Base-by-base conservation (phyloP, 2,113 vertebrate species). In the Ascaphus truei region DNA sequence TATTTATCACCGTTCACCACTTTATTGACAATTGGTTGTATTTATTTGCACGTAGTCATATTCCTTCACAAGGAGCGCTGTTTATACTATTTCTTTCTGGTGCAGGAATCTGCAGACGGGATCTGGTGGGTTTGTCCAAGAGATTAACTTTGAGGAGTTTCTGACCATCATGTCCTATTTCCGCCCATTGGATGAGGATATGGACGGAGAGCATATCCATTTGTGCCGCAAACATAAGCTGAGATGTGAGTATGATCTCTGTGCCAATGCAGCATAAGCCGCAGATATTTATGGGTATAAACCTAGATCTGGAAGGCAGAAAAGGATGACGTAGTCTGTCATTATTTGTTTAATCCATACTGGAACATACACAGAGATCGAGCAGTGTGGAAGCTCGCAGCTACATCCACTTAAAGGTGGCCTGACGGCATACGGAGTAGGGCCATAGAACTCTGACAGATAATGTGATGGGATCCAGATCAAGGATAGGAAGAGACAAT, bases 131-230 rank as follows among this genome's bases (percentile, higher is more conserved):
- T 77, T 81, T 63, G 82, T 73, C 0, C 76, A 92, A 0, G 93
- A 96, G 84, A 96, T 99, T 47, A 78, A 82, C 81, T 98, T 99
- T 0, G 90, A 95, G 74, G 92, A 98, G 75, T 99, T 99, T 76
- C 79, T 99, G 75, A 94, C 89, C 65, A 91, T 98, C 82, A 94
- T 99, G 94, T 93, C 94, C 48, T 90, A 96, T 84, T 98, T 99
- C 84, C 88, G 89, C 45, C 95, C 95, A 23, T 87, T 92, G 0
- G 86, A 87, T 60, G 76, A 83, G 68, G 73, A 80, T 68, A 85
- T 87, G 60, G 85, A 89, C 0, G 88, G 89, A 41, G 95, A 96
- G 66, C 92, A 95, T 68, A 89, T 78, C 47, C 77, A 82, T 39
- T 79, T 23, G 5, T 78, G 90, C 74, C 88, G 92, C 2, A 91